Percentiles rank a stretch among this genome's conserved stretches.
These are phyloP conservation scores for Callocephalon fimbriatum DNA, from an alignment of 2,113 vertebrate species.

Conservation along the genomic window DNA sequence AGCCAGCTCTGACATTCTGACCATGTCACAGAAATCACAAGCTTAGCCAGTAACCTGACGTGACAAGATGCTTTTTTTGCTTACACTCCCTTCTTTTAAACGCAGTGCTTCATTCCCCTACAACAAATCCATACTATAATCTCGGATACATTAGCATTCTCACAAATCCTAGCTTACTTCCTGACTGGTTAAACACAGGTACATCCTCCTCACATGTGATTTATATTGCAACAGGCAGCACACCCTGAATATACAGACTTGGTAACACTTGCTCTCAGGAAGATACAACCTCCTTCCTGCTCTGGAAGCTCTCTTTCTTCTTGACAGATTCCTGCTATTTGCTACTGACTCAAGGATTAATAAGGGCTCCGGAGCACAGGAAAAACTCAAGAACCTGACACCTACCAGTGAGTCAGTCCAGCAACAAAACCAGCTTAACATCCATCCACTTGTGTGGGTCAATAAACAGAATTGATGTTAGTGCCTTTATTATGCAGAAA, in stretches of 20 bases:
- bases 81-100: not conserved
- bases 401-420: not conserved
- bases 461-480: not conserved
- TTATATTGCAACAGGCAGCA: not conserved
- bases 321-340: not conserved
- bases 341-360: not conserved
- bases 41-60: conserved; percentile 31
- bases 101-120: not conserved
- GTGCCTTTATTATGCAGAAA: not conserved
- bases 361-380: not conserved
- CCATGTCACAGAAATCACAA: not conserved
- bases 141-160: not conserved
- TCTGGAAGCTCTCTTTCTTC: not conserved
- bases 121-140: conserved; percentile 23
- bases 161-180: conserved; percentile 7
- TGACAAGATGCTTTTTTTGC: conserved; percentile 40
- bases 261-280: not conserved
- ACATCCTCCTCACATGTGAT: not conserved
- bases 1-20: not conserved
- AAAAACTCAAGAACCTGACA: not conserved
- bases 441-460: not conserved
- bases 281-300: not conserved
- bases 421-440: conserved; percentile 16
- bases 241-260: not conserved
- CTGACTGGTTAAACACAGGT: not conserved